Evolutionary conservation across 2,113 vertebrate genomes (phyloP).

Genomic region (Perca fluviatilis): DNA sequence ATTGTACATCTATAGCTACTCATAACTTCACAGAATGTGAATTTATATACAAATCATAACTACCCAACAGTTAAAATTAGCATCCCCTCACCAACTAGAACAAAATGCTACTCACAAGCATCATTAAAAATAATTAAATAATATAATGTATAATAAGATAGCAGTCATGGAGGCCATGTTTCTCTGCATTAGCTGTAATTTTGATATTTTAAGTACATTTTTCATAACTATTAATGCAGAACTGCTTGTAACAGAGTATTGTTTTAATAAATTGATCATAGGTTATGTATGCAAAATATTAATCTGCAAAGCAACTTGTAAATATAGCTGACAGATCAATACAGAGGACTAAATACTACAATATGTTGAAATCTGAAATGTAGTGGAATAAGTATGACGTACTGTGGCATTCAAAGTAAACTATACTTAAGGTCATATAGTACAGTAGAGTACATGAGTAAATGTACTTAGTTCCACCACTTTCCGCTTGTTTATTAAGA

Average conservation of each 20-base stretch:
- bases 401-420: neutral
- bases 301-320: neutral
- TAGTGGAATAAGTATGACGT: neutral
- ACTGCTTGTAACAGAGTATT: neutral
- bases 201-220: neutral
- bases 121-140: neutral
- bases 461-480: neutral
- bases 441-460: neutral
- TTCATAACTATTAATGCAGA: neutral
- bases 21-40: neutral
- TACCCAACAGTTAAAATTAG: no score
- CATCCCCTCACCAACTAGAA: neutral
- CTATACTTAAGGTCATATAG: neutral
- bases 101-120: neutral
- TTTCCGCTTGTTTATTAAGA: slow-evolving; percentile 4
- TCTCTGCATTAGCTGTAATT: neutral
- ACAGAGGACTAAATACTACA: neutral
- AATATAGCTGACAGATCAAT: neutral
- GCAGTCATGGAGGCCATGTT: neutral
- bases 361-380: neutral
- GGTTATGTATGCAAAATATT: no score
- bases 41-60: no score
- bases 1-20: neutral
- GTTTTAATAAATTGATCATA: neutral
- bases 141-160: neutral